These are phyloP conservation scores for Ormyrus labotus DNA, from an alignment of 2,888 invertebrate genomes.

Conservation along the genomic window DNA sequence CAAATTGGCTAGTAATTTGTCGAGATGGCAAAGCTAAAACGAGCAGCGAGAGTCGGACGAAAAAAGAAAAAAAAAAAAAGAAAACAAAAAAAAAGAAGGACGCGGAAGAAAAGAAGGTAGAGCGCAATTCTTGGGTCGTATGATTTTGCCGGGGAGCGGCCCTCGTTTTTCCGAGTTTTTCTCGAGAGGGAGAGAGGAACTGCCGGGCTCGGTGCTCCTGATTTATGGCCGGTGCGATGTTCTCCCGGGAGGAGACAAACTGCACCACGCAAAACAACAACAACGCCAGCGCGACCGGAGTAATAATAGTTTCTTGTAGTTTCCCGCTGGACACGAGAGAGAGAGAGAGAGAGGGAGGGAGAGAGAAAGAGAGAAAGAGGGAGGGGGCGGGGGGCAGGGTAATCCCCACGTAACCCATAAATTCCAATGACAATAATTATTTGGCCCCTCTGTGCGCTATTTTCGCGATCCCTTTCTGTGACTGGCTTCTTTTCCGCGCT, in stretches of 20 bases:
- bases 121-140: constrained; percentile 8
- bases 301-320: constrained; percentile 71
- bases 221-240: constrained; percentile 61
- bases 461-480: background rate
- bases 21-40: background rate
- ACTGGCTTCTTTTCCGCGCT: background rate
- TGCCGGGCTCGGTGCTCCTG: constrained; percentile 50
- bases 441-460: constrained; percentile 27
- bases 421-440: constrained; percentile 67
- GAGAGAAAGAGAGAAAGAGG: constrained; percentile 22
- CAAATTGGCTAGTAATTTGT: constrained; percentile 54
- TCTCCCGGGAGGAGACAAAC: constrained; percentile 58
- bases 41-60: background rate
- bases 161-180: constrained; percentile 34
- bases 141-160: constrained; percentile 25
- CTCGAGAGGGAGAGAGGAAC: background rate
- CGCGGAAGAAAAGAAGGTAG: background rate
- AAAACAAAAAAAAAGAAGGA: background rate
- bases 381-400: constrained; percentile 54
- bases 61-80: background rate
- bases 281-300: constrained; percentile 65
- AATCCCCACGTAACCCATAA: constrained; percentile 64
- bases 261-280: constrained; percentile 64
- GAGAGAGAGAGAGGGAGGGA: constrained; percentile 43
- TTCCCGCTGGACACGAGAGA: constrained; percentile 45